phyloP scores from a whole-genome alignment of 2,113 vertebrate genomes.

The Aythya baeri region DNA sequence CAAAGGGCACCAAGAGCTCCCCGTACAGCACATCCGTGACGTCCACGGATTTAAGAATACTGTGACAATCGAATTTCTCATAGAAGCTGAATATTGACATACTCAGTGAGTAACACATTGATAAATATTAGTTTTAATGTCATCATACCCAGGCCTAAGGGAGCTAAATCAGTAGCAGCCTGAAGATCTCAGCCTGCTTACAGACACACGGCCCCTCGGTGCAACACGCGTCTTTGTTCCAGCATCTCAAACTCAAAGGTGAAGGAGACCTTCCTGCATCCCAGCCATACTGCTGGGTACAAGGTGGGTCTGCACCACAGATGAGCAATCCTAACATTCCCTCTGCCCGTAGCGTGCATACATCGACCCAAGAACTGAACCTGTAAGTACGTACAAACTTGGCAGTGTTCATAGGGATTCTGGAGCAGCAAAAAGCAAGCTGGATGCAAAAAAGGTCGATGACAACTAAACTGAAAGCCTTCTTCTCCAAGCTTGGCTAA shows the following conservation, averaged over 20 bases:
- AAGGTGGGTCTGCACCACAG: rapidly evolving
- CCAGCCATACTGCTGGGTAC: background rate
- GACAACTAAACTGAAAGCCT: background rate
- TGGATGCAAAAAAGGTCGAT: background rate
- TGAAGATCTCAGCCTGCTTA: background rate
- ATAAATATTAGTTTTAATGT: background rate
- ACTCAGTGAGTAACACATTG: background rate
- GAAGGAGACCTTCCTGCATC: background rate
- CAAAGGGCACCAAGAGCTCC: background rate
- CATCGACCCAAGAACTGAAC: background rate
- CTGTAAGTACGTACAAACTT: rapidly evolving
- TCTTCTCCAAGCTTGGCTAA: background rate
- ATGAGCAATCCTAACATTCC: background rate
- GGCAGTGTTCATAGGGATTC: background rate
- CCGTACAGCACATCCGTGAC: background rate
- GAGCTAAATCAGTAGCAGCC: background rate
- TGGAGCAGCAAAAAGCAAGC: background rate
- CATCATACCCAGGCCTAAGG: background rate
- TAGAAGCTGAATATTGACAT: background rate
- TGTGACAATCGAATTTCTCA: background rate
- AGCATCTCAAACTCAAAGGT: background rate
- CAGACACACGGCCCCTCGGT: background rate
- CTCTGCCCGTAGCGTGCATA: background rate
- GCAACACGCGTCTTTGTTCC: background rate
- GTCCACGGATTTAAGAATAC: rapidly evolving